Base-by-base conservation (phyloP, 1,140 invertebrate species). In the Leptopilina clavipes region DNA sequence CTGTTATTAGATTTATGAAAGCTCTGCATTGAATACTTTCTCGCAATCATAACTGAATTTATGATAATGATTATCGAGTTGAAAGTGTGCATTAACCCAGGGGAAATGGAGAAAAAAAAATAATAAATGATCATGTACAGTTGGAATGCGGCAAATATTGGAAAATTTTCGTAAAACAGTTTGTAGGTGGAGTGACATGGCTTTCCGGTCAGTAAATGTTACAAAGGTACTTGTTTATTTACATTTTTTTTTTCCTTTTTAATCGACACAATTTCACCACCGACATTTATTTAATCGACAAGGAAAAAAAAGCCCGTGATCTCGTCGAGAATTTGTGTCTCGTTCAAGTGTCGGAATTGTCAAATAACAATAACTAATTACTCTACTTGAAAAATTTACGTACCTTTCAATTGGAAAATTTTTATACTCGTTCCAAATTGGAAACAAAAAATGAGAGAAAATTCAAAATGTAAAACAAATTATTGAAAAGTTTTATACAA, bases 41-140 rank as follows among this genome's bases (percentile, higher is more conserved):
- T 59, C 3, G 56, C 19, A 59, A 59, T 59, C 56, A 59, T 59
- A 59, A 19, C 22, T 19, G 22, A 19, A 59, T 59, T 59, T 59
- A 25, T 59, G 56, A 12, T 59, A 59, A 59, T 25, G 19, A 59
- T 25, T 59, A 25, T 14, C 14, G 56, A 59, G 19, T 22, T 59
- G 56, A 25, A 59, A 59, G 19, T 12, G 19, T 19, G 19, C 37
- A 40, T 8, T 12, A 22, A 25, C 56, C 19, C 56, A 25, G 2
- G 56, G 19, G 56, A 59, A 59, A 59, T 25, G 10, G 22, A 3
- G 11, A 25, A 59, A 25, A 59, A 59, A 25, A 12, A 56, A 10
- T n/a, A n/a, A n/a, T 8, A 56, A 19, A 19, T 19, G 22, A 10
- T 59, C 9, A 5, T 11, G 9, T 25, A 22, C 12, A 31, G 25